Percentiles rank a stretch among this genome's conserved stretches.
phyloP scores from a whole-genome alignment of 2,888 invertebrate species.

The Parelbella ahira region DNA sequence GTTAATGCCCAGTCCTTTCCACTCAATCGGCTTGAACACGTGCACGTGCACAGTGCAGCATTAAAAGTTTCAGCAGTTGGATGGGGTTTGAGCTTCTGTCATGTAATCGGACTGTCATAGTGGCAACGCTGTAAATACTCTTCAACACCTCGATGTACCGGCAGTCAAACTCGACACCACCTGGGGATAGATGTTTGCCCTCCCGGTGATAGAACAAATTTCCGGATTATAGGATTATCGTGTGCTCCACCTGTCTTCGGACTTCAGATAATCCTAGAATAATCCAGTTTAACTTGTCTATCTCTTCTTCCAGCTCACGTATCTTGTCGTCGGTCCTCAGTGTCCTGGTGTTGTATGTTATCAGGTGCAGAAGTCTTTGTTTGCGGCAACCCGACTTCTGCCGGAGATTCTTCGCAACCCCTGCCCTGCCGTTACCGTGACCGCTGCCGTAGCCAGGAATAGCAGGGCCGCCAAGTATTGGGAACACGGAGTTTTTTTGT shows the following conservation, averaged over 20 bases:
- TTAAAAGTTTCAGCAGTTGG: no score
- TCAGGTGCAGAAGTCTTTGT: conserved; percentile 5
- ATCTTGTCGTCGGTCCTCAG: conserved; percentile 18
- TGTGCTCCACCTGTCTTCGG: conserved; percentile 22
- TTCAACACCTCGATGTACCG: no score
- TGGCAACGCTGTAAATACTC: no score
- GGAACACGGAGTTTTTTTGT: no score
- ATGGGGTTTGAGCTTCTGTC: no score
- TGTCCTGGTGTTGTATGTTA: conserved; percentile 13
- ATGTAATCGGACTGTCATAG: no score
- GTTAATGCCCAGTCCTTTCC: no score
- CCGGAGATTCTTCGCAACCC: not conserved
- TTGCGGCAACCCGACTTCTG: not conserved
- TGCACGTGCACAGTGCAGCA: no score
- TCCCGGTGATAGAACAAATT: conserved; percentile 26
- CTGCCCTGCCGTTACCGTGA: not conserved
- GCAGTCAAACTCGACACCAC: no score
- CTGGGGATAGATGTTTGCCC: no score
- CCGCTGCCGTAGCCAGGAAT: not conserved
- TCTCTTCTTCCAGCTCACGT: conserved; percentile 20
- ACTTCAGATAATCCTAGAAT: conserved; percentile 21
- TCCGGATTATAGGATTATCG: conserved; percentile 21
- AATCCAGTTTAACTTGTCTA: conserved; percentile 9
- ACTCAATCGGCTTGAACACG: no score
- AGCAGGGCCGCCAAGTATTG: no score